These are phyloP conservation scores for Sepiola atlantica DNA, from an alignment of 2,888 invertebrate genomes.

Conservation along the genomic window DNA sequence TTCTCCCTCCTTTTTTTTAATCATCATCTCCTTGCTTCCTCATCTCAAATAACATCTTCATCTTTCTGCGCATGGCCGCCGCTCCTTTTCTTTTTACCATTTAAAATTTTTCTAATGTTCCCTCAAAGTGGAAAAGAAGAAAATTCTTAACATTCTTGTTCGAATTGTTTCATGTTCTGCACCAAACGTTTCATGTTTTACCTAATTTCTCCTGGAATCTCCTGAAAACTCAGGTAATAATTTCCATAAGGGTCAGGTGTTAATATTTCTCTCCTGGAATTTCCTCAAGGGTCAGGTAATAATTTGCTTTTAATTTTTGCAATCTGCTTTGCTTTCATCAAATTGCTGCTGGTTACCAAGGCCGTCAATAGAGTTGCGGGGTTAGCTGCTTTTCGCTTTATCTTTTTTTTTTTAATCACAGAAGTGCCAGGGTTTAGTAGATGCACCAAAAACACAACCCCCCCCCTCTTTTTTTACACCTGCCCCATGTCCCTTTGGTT, in stretches of 20 bases:
- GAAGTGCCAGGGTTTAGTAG: background rate
- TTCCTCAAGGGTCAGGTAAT: conserved; percentile 12
- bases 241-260: background rate
- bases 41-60: background rate
- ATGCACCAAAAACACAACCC: background rate
- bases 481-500: background rate
- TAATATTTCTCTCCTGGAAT: background rate
- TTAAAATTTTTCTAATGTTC: background rate
- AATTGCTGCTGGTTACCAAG: background rate
- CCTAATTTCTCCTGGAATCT: background rate
- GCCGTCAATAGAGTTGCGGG: background rate
- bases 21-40: background rate
- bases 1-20: background rate
- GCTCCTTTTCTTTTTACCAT: background rate
- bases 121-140: background rate
- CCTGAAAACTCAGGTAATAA: background rate
- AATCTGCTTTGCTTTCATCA: conserved; percentile 18
- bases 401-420: background rate
- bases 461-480: background rate
- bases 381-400: background rate
- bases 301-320: conserved; percentile 32
- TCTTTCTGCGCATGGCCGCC: background rate
- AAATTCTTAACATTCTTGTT: background rate
- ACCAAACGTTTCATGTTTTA: background rate
- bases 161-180: conserved; percentile 11